Evolutionary conservation across 1,140 invertebrate genomes (phyloP).

Genomic region (Aphelenchoides fujianensis): DNA sequence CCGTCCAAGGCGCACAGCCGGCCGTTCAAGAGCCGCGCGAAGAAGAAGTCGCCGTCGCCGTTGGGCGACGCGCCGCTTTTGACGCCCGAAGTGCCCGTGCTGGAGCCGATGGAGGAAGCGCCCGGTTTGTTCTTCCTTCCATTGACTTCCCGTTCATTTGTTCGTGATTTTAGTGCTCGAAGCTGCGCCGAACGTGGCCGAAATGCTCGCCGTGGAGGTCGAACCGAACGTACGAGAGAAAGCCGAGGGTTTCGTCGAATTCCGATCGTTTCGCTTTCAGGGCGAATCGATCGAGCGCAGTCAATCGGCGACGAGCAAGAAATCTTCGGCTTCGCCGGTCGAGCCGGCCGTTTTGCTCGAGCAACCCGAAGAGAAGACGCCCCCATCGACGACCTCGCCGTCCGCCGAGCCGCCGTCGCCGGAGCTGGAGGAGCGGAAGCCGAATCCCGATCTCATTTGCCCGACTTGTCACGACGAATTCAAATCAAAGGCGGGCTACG

Average conservation of each 20-base stretch:
- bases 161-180: background rate
- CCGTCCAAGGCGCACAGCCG: background rate
- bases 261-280: background rate
- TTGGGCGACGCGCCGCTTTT: background rate
- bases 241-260: too few relatives aligned
- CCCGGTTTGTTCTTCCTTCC: background rate
- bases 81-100: conserved; percentile 3
- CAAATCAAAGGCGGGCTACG: conserved; percentile 4
- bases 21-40: background rate
- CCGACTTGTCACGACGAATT: background rate
- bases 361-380: too few relatives aligned
- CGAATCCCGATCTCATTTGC: background rate
- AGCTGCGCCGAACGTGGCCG: background rate
- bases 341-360: too few relatives aligned
- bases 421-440: too few relatives aligned
- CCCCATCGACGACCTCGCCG: too few relatives aligned
- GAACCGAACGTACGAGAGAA: too few relatives aligned
- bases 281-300: background rate
- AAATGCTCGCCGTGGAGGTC: background rate
- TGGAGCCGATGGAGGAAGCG: background rate
- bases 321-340: too few relatives aligned
- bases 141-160: background rate
- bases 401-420: background rate
- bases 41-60: background rate
- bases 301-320: background rate